Base-by-base conservation (phyloP, 2,888 invertebrate genomes). In the Reticulitermes lucifugus region DNA sequence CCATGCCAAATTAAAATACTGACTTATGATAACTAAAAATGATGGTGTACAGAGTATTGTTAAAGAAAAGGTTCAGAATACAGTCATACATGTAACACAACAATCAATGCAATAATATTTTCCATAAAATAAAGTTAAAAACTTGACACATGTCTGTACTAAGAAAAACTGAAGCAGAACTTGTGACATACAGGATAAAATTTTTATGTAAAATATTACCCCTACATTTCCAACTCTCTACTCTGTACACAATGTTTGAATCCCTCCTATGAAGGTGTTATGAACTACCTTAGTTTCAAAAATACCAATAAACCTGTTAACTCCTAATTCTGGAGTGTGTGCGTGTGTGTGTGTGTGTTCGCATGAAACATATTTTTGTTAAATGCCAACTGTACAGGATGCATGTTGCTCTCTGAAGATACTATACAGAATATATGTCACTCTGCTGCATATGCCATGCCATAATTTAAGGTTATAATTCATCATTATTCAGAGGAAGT, bases 351-450 rank as follows among this genome's bases (percentile, higher is more conserved):
- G 25, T 7, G 3, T 65, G 25, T 65, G 25, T 18, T 18, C n/a
- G 12, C 65, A 65, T n/a, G 14, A 65, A 65, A 65, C n/a, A 65
- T 10, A 65, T 65, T 55, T 55, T 10, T 65, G n/a, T 65, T 25
- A 65, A 55, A 25, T 79, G 79, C 79, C 79, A 81, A 81, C 81
- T 81, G 70, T 70, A 59, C 70, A 81, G 81, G 81, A 81, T 81
- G 81, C 81, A 81, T 43, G 29, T 65, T 43, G 65, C 65, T 65
- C 25, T 43, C 41, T 60, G 14, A 9, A 25, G 4, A 77, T 25
- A n/a, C 6, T 65, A 25, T 6, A 10, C 14, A n/a, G 14, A 4
- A 60, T 21, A 65, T 65, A 65, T 65, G 55, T 65, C 65, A 65
- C n/a, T 65, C 25, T 55, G 55, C 18, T 55, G 55, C 55, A 55